Conservation (phyloP, 30 jellyfish, hydroid and myxozoan genomes). For the Chironex yamaguchii region DNA sequence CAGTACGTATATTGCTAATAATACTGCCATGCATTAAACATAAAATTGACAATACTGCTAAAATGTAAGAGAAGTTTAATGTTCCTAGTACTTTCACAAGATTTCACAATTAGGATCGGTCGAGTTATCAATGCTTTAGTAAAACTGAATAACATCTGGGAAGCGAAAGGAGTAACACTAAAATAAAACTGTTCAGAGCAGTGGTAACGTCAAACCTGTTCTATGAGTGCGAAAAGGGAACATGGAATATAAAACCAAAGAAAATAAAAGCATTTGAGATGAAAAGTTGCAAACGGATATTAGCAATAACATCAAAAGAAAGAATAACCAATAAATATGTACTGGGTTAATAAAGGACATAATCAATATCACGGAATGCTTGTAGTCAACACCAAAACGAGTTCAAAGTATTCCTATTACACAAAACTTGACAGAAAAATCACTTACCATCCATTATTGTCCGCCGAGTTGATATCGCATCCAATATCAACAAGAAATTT, state of each 20-base stretch:
- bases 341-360: no score
- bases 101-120: background rate
- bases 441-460: conserved; percentile 98
- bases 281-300: conserved; percentile 1
- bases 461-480: conserved; percentile 97
- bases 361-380: no score
- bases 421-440: no score
- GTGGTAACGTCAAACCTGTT: background rate
- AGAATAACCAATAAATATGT: background rate
- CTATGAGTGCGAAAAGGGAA: background rate
- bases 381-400: no score
- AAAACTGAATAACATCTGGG: no score
- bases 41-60: no score
- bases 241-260: background rate
- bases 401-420: no score
- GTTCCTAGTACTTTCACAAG: no score
- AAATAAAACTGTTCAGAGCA: background rate
- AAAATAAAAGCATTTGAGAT: background rate
- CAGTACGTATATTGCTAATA: no score
- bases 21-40: no score
- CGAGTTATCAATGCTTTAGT: background rate
- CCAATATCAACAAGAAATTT: conserved; percentile 92
- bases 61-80: no score
- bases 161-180: no score
- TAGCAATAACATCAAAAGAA: background rate